phyloP scores from a whole-genome alignment of 1,140 invertebrate species.

The Lepidostoma basale region DNA sequence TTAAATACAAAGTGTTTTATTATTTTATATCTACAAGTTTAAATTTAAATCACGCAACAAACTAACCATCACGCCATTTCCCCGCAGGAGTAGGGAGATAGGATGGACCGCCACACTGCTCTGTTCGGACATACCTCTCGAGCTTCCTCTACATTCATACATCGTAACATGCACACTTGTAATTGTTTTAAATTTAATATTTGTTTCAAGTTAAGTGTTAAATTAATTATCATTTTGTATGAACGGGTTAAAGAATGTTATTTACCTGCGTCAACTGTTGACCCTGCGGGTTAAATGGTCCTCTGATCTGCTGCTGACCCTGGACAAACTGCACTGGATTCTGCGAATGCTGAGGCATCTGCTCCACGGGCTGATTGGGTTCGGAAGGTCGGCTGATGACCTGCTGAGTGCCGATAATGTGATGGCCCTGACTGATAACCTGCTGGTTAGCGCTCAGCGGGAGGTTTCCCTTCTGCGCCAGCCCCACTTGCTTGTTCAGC shows the following conservation, averaged over 20 bases:
- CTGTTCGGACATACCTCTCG: no score
- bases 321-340: conserved; percentile 27
- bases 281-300: conserved; percentile 27
- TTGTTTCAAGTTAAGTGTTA: background rate
- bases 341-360: conserved; percentile 27
- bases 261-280: conserved; percentile 36
- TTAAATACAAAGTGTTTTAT: no score
- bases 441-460: conserved; percentile 23
- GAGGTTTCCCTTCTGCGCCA: background rate
- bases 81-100: no score
- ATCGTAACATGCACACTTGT: no score
- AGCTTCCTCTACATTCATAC: no score
- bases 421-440: conserved; percentile 16
- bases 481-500: conserved; percentile 31
- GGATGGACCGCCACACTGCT: no score
- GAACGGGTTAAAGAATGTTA: background rate
- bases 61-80: no score
- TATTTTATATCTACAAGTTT: no score
- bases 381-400: conserved; percentile 4
- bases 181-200: no score
- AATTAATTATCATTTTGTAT: no score
- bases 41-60: no score
- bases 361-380: conserved; percentile 31
- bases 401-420: conserved; percentile 9
- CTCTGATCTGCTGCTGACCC: conserved; percentile 19